These are phyloP conservation scores for Toxonevra muliebris DNA, from an alignment of 2,888 invertebrate genomes.

Conservation along the genomic window DNA sequence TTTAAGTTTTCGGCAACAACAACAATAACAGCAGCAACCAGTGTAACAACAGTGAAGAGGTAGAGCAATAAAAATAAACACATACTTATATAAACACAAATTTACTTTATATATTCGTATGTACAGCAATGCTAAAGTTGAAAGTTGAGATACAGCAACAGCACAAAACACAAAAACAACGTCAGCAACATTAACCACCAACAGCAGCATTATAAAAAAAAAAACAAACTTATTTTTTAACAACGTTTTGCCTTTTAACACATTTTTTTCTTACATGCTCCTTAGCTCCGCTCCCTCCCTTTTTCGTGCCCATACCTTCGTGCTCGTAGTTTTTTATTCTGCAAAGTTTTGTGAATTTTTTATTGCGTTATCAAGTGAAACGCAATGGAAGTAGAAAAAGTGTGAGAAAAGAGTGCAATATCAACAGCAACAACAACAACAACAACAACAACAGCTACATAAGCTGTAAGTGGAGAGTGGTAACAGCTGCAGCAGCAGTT, in stretches of 20 bases:
- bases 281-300: not conserved
- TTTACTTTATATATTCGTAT: no score
- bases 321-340: constrained; percentile 13
- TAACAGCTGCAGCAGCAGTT: constrained; percentile 11
- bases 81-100: no score
- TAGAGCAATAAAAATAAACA: no score
- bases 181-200: no score
- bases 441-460: constrained; percentile 17
- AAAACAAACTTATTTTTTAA: no score
- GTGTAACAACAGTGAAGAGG: no score
- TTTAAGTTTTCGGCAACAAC: no score
- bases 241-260: no score
- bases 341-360: constrained; percentile 3
- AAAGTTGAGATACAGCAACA: not conserved
- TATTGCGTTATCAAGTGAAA: constrained; percentile 12
- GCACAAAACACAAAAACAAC: not conserved
- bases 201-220: no score
- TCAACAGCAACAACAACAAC: constrained; percentile 20
- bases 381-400: constrained; percentile 20
- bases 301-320: constrained; percentile 11
- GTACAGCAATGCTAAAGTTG: no score
- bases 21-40: no score
- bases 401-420: constrained; percentile 19
- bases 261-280: no score
- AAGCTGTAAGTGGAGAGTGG: not conserved